These are phyloP conservation scores for Hydrolagus colliei DNA, from an alignment of 2,797 vertebrate genomes.

Conservation along the genomic window DNA sequence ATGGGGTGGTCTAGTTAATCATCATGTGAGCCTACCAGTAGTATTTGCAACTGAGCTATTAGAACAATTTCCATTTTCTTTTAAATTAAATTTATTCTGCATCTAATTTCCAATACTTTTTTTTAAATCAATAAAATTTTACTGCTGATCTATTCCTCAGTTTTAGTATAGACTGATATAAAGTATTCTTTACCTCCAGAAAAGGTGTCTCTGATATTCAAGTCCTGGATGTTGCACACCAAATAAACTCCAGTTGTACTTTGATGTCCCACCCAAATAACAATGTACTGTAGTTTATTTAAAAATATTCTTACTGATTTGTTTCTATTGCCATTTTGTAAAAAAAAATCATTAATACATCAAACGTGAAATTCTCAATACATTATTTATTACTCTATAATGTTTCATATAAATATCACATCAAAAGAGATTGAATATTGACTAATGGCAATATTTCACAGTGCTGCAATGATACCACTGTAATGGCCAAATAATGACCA, in stretches of 20 bases:
- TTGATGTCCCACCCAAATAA: neutral
- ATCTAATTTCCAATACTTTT: neutral
- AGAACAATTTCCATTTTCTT: neutral
- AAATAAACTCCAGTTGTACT: neutral
- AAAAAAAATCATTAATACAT: neutral
- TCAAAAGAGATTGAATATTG: conserved; percentile 3
- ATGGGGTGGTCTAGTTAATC: neutral
- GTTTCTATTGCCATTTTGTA: neutral
- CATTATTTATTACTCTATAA: neutral
- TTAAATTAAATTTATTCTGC: neutral
- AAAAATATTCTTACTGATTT: neutral
- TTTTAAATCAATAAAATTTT: no score
- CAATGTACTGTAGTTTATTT: neutral
- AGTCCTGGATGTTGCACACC: neutral
- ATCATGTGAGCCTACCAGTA: neutral
- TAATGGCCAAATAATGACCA: conserved; percentile 8
- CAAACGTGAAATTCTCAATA: neutral
- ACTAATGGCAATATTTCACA: conserved; percentile 11
- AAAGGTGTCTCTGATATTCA: neutral
- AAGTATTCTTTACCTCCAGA: neutral
- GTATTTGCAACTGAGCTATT: neutral
- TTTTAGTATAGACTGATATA: neutral
- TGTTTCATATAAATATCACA: neutral
- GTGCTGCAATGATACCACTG: neutral
- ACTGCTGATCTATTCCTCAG: no score